These are phyloP conservation scores for Heteromormyrus szaboi DNA, from an alignment of 2,797 vertebrate species.

Conservation along the genomic window DNA sequence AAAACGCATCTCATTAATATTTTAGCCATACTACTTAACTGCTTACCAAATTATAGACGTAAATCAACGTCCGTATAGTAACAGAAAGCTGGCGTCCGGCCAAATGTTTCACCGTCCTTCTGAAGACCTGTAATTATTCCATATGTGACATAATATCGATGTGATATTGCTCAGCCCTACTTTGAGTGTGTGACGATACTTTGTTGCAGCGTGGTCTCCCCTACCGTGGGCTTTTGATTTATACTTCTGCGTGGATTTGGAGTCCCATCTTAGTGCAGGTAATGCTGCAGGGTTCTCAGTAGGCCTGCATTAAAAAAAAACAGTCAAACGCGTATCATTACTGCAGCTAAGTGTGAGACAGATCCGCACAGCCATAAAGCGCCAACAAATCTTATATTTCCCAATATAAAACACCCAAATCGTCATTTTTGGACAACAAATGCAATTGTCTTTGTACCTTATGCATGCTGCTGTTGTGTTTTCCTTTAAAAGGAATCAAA, in stretches of 20 bases:
- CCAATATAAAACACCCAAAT: background rate
- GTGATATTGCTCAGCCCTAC: background rate
- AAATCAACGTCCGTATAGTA: background rate
- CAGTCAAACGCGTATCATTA: background rate
- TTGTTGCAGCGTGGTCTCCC: background rate
- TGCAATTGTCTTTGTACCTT: background rate
- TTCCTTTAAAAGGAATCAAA: background rate
- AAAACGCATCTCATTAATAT: too few species aligned
- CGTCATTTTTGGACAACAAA: background rate
- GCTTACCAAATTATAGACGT: background rate
- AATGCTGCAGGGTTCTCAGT: background rate
- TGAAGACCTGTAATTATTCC: background rate
- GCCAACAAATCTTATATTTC: background rate
- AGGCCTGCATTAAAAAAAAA: background rate
- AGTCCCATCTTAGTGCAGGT: slow-evolving; percentile 1
- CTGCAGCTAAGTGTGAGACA: background rate
- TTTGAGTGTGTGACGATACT: background rate
- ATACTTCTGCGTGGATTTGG: background rate
- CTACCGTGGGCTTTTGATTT: slow-evolving; percentile 23
- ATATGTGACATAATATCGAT: background rate
- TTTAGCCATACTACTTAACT: too few species aligned
- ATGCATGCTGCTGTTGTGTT: background rate
- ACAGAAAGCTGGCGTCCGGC: background rate
- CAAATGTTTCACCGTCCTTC: background rate
- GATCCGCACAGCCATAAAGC: background rate